These are phyloP conservation scores for Artemia franciscana DNA, from an alignment of 1,140 invertebrate species.

Conservation along the genomic window DNA sequence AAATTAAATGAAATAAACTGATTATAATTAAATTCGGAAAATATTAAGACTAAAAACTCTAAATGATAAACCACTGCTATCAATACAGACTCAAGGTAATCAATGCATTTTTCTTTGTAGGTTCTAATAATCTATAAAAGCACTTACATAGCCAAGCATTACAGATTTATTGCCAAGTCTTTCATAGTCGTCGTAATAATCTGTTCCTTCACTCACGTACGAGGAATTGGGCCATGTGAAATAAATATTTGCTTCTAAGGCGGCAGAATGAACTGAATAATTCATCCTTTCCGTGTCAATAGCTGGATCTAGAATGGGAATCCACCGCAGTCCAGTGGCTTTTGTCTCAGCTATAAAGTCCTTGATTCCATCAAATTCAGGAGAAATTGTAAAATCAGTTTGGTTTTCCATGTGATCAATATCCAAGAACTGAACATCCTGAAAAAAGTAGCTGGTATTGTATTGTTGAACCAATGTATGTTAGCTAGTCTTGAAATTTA, in stretches of 20 bases:
- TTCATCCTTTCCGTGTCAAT: slow-evolving; percentile 4
- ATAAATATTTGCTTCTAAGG: slow-evolving; percentile 13
- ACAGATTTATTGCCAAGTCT: not conserved
- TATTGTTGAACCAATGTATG: too few species aligned
- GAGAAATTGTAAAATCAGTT: slow-evolving; percentile 23
- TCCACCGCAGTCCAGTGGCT: slow-evolving; percentile 18
- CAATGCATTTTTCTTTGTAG: too few species aligned
- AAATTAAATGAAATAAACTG: too few species aligned
- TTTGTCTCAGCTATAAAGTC: slow-evolving; percentile 21
- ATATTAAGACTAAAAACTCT: too few species aligned
- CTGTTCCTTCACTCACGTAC: not conserved
- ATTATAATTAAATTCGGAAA: too few species aligned
- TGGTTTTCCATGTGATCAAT: slow-evolving; percentile 23
- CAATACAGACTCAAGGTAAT: too few species aligned
- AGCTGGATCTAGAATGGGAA: slow-evolving; percentile 19
- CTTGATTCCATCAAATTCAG: slow-evolving; percentile 19
- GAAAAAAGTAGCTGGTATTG: too few species aligned
- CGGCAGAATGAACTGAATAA: slow-evolving; percentile 6
- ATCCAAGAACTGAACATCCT: slow-evolving; percentile 24
- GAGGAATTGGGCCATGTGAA: slow-evolving; percentile 3
- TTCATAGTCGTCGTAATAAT: not conserved
- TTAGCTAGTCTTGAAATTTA: too few species aligned
- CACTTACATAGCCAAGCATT: slow-evolving; percentile 8
- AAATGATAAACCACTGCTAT: too few species aligned
- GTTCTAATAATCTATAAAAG: not conserved